Base-by-base conservation (phyloP, 2,888 invertebrate genomes). In the Aplocera efformata region DNA sequence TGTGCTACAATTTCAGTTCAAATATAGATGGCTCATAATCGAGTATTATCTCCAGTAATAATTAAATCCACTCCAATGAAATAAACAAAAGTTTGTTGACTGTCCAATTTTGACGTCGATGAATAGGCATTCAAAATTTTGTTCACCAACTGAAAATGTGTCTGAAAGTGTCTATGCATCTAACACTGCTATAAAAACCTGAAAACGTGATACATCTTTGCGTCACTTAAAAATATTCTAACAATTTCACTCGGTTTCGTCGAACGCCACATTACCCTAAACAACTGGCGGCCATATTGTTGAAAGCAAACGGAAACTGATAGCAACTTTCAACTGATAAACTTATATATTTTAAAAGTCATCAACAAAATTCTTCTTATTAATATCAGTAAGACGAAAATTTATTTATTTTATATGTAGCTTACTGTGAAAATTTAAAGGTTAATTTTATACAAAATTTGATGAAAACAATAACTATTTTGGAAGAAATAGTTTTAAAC, bases 41-140 rank as follows among this genome's bases (percentile, higher is more conserved):
- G 67, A 71, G 65, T 79, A 72, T 72, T 76, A 66, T 66, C 64
- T 63, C 65, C 71, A 73, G 73, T 81, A 78, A 72, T 74, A 79
- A 77, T 76, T 45, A 72, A 69, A 73, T 78, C 74, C 79, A 78
- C 80, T 82, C 67, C 66, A 79, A 72, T 76, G 76, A 77, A 84
- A 85, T 84, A 88, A 88, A 88, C 88, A 88, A 88, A 85, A 86
- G 84, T 88, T 89, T 88, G 88, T 89, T 88, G 88, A 88, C 86
- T 88, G 83, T 84, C 83, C 82, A 83, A 83, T 82, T 82, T 85
- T 69, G 75, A 79, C 78, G 72, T 72, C 72, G 74, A 79, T 79
- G 71, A 74, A 63, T 69, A 67, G 66, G 69, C 76, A 77, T 82
- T 76, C 72, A 79, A 77, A 80, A 74, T 67, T 80, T 79, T 76